A percentile compares a stretch with the other conserved stretches of the same genome.
Evolutionary conservation across 1,140 invertebrate genomes (phyloP).

Genomic region (Drosophila cardini): DNA sequence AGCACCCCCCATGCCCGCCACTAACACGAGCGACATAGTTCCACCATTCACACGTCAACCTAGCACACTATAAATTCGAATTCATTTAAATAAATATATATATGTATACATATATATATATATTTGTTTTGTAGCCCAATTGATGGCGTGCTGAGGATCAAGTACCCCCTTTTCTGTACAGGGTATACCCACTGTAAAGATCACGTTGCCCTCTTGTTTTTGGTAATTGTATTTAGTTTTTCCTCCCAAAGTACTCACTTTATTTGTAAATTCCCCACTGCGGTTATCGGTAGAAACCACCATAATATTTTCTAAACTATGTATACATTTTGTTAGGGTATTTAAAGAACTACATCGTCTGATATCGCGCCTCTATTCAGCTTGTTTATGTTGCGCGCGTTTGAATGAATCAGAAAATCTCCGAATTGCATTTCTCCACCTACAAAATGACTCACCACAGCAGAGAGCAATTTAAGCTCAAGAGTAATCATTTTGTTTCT

Average conservation of each 20-base stretch:
- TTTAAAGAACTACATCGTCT: constrained; percentile 5
- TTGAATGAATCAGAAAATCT: constrained; percentile 31
- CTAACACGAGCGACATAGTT: not conserved
- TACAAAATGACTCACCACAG: constrained; percentile 39
- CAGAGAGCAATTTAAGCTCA: constrained; percentile 15
- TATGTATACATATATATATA: too few species aligned
- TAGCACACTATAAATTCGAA: constrained; percentile 30
- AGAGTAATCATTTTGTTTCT: not conserved
- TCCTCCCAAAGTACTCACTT: too few species aligned
- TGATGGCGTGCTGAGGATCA: not conserved
- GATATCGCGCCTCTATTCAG: not conserved
- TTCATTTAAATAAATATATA: constrained; percentile 35
- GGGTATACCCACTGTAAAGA: not conserved
- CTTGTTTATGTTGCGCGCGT: constrained; percentile 10
- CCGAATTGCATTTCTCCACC: constrained; percentile 33
- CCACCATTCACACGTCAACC: constrained; percentile 4
- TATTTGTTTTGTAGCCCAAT: constrained; percentile 7
- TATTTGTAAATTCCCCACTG: too few species aligned
- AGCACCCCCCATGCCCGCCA: not conserved
- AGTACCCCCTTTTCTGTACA: not conserved
- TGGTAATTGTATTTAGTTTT: too few species aligned
- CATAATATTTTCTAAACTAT: not conserved
- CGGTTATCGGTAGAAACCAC: too few species aligned
- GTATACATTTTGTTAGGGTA: constrained; percentile 11
- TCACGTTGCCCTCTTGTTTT: too few species aligned